Base-by-base conservation (phyloP, 2,113 vertebrate genomes). In the Grallaria varia region DNA sequence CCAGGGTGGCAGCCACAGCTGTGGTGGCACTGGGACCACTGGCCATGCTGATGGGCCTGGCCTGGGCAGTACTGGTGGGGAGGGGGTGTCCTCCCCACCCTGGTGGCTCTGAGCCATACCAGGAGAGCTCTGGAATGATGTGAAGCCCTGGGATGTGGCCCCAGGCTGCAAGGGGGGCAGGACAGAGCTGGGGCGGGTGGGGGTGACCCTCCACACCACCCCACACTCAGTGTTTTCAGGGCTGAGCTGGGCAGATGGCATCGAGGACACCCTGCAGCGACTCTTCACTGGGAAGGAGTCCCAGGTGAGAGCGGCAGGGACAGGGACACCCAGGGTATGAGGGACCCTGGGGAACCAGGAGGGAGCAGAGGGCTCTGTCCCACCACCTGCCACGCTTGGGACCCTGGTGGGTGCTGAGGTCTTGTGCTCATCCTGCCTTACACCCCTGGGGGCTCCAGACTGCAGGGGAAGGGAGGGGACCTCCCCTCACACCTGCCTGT, bases 371-470 rank as follows among this genome's bases (percentile, higher is more conserved):
- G 27, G 12, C 37, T 55, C 68, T 37, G 40, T 60, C 12, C n/a
- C 47, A 63, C 40, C 21, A 1, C 60, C n/a, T 27, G 53, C 42
- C 27, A 17, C 0, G 0, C 52, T 44, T 0, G 7, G 39, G 58
- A 58, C 53, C 27, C 19, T n/a, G n/a, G 5, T 5, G 52, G 37
- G 28, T 79, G 74, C 66, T 37, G 37, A 71, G 50, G 7, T 20
- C 24, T 69, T 52, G 42, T 24, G 31, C 50, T 75, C 42, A 62
- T 15, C 50, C 56, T 90, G 56, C 42, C 45, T 60, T 30, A 31
- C 35, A 14, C 6, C 27, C 24, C 31, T 28, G 25, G 12, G 66
- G 66, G 6, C 21, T n/a, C 55, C 7, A 28, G 37, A 24, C 7
- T 55, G 31, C 58, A 31, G 47, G 53, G 66, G 27, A 53, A 63